A percentile compares a stretch with the other conserved stretches of the same genome.
Evolutionary conservation across 2,113 vertebrate species (phyloP).

Genomic region (Coryphaenoides rupestris): DNA sequence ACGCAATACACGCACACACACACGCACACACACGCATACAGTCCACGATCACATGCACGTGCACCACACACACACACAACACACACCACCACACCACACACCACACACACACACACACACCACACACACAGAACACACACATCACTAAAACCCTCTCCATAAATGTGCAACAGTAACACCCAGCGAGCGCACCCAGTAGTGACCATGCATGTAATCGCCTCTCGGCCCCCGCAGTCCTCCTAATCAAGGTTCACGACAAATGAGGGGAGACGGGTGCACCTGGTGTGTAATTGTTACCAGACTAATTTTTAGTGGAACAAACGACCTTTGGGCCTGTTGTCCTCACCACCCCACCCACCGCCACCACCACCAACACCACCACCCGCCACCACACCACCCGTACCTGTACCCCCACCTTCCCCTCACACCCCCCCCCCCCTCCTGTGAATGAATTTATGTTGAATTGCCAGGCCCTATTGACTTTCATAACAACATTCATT

Average conservation of each 20-base stretch:
- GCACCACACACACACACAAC: slow-evolving; percentile 17
- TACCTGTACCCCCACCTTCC: too few species aligned
- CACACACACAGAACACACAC: neutral
- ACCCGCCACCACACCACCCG: too few species aligned
- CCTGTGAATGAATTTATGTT: slow-evolving; percentile 67
- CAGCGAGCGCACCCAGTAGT: slow-evolving; percentile 42
- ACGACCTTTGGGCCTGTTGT: slow-evolving; percentile 64
- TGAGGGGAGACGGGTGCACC: slow-evolving; percentile 31
- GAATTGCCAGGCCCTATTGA: slow-evolving; percentile 60
- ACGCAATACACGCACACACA: slow-evolving; percentile 11
- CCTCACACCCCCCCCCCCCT: neutral
- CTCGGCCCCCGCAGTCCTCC: slow-evolving; percentile 33
- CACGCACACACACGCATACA: slow-evolving; percentile 1
- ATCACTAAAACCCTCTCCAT: slow-evolving; percentile 27
- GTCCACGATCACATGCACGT: too few species aligned
- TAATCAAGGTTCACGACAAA: slow-evolving; percentile 63
- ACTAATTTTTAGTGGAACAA: slow-evolving; percentile 69
- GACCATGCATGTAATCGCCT: slow-evolving; percentile 47
- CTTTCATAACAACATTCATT: slow-evolving; percentile 58
- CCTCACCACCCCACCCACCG: neutral
- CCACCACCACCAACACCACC: too few species aligned
- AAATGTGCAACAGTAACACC: slow-evolving; percentile 44
- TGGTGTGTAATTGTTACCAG: slow-evolving; percentile 64
- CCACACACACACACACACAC: slow-evolving; percentile 18
- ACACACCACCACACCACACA: neutral